phyloP scores from a whole-genome alignment of 2,888 invertebrate species.

The Drosophila macrothrix region DNA sequence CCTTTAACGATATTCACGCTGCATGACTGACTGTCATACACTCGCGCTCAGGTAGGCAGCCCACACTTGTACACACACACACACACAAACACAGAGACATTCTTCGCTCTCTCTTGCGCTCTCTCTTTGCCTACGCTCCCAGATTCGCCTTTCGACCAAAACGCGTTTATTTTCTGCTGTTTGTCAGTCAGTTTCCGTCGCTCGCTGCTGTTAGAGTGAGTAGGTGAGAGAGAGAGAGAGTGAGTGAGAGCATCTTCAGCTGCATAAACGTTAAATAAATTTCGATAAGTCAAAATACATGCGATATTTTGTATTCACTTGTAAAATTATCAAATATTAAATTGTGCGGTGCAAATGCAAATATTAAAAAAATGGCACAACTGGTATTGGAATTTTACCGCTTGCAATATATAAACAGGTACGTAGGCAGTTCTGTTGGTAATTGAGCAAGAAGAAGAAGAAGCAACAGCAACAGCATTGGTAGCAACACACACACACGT shows the following conservation, averaged over 20 bases:
- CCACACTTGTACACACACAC: slow-evolving; percentile 35
- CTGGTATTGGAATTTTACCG: slow-evolving; percentile 34
- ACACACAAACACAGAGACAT: slow-evolving; percentile 5
- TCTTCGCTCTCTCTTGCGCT: slow-evolving; percentile 9
- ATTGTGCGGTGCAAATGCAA: slow-evolving; percentile 20
- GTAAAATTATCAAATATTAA: slow-evolving; percentile 17
- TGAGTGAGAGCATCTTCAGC: slow-evolving; percentile 1
- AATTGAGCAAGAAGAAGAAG: slow-evolving; percentile 64
- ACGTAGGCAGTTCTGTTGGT: slow-evolving; percentile 77
- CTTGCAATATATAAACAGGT: slow-evolving; percentile 63
- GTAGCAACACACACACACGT: slow-evolving; percentile 21
- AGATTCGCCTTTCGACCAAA: slow-evolving; percentile 67
- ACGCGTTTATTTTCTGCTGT: slow-evolving; percentile 59
- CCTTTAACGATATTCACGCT: slow-evolving; percentile 15
- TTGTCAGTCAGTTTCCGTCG: slow-evolving; percentile 65
- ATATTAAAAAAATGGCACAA: slow-evolving; percentile 35
- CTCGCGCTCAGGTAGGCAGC: slow-evolving; percentile 43
- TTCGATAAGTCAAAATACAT: slow-evolving; percentile 26
- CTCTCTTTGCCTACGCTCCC: slow-evolving; percentile 28
- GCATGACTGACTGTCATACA: slow-evolving; percentile 26
- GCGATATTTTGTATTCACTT: slow-evolving; percentile 24
- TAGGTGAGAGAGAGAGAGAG: slow-evolving; percentile 16
- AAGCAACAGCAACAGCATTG: slow-evolving; percentile 40
- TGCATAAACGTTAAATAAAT: slow-evolving; percentile 37
- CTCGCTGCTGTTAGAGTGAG: slow-evolving; percentile 49